A percentile compares a stretch with the other conserved stretches of the same genome.
Conservation (phyloP, 2,888 invertebrate genomes). For the Mimas tiliae region DNA sequence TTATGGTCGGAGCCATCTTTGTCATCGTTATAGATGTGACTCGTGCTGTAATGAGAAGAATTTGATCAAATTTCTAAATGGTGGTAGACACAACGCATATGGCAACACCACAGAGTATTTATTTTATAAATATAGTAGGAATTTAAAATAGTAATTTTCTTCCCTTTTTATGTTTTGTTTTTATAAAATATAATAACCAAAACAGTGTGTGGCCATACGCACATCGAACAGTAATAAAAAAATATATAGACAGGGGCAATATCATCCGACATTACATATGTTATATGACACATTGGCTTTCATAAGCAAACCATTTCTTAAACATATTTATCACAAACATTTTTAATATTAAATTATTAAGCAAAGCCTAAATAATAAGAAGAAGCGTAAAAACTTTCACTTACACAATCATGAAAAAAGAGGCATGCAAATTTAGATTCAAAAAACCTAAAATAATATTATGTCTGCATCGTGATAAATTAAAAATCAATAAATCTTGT, state of each 20-base stretch:
- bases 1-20: constrained; percentile 82
- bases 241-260: constrained; percentile 63
- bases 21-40: constrained; percentile 77
- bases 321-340: constrained; percentile 28
- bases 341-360: constrained; percentile 45
- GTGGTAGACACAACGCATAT: constrained; percentile 15
- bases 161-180: neutral
- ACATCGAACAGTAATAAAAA: constrained; percentile 34
- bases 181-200: neutral
- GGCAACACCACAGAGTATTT: constrained; percentile 47
- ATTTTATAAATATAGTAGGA: constrained; percentile 31
- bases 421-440: constrained; percentile 52
- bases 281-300: constrained; percentile 50
- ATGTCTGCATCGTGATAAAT: constrained; percentile 20
- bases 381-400: constrained; percentile 62
- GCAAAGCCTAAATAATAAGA: constrained; percentile 81
- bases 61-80: constrained; percentile 30
- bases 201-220: constrained; percentile 55
- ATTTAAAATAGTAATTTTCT: constrained; percentile 34
- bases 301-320: constrained; percentile 32
- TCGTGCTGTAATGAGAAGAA: constrained; percentile 68
- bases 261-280: constrained; percentile 68
- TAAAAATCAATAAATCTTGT: constrained; percentile 34
- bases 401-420: constrained; percentile 42
- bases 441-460: constrained; percentile 29